Evolutionary conservation across 92 coral and sea anemone genomes (phyloP).

Genomic region (Parazoanthus darwini): DNA sequence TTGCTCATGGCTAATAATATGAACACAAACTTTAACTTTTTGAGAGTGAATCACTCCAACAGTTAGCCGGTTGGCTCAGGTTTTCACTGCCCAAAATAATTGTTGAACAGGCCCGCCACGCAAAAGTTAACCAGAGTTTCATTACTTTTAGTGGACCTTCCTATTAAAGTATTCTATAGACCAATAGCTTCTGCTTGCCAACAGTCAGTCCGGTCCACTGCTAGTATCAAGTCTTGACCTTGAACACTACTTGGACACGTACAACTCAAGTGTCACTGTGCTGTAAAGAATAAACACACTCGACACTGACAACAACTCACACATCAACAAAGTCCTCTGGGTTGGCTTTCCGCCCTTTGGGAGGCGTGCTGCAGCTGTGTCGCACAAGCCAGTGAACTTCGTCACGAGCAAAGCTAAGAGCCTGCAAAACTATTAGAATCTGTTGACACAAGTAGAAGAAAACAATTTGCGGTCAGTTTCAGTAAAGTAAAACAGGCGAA

Average conservation of each 20-base stretch:
- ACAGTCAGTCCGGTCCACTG: no score
- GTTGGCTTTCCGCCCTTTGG: conserved; percentile 79
- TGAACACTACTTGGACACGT: not conserved
- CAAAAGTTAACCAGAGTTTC: no score
- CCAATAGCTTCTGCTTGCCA: no score
- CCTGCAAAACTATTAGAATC: conserved; percentile 87
- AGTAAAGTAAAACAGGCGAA: not conserved
- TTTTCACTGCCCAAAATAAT: no score
- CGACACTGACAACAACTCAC: conserved; percentile 55
- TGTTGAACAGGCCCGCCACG: no score
- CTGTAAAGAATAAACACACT: not conserved
- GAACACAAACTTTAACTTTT: no score
- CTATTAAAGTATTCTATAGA: no score
- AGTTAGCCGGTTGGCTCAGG: no score
- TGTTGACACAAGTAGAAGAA: conserved; percentile 14
- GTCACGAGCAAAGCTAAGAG: conserved; percentile 80
- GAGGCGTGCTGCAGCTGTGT: conserved; percentile 72
- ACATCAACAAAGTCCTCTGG: conserved; percentile 84
- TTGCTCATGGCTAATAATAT: no score
- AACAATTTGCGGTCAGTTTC: not conserved
- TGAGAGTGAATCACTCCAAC: no score
- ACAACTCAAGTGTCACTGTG: not conserved
- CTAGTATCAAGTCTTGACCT: no score
- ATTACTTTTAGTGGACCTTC: no score
- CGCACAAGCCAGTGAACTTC: conserved; percentile 92